Conservation (phyloP, 2,888 invertebrate species). For the Agrotis exclamationis region DNA sequence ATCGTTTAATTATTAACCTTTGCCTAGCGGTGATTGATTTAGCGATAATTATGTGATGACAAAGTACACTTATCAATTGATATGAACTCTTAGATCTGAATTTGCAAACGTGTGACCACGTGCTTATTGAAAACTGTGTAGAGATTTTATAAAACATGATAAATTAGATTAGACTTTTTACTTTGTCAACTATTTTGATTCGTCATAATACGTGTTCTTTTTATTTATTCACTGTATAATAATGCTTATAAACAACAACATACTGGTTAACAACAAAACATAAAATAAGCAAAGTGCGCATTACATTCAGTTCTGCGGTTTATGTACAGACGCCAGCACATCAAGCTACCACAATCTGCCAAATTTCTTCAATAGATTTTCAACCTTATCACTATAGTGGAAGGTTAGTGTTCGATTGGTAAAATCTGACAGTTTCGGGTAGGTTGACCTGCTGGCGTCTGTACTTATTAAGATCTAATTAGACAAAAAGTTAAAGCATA, state of each 20-base stretch:
- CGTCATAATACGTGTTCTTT: not conserved
- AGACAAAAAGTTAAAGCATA: not conserved
- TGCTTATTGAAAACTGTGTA: not conserved
- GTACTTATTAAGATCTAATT: no score
- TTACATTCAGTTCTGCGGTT: not conserved
- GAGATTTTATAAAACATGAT: slow-evolving; percentile 14
- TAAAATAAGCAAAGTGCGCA: not conserved
- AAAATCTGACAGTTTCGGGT: no score
- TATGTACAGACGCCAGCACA: no score
- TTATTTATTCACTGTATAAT: not conserved
- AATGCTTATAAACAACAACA: not conserved
- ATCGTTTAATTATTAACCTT: slow-evolving; percentile 44
- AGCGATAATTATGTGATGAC: slow-evolving; percentile 42
- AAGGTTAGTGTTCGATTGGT: no score
- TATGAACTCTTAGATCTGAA: slow-evolving; percentile 11
- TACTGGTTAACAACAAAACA: not conserved
- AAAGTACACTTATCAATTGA: slow-evolving; percentile 19
- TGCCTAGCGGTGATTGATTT: slow-evolving; percentile 38
- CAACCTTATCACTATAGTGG: no score
- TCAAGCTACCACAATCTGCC: no score
- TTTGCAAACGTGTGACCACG: not conserved
- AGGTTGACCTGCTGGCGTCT: no score
- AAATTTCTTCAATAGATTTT: no score
- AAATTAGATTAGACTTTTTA: not conserved
- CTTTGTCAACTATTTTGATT: not conserved